These are phyloP conservation scores for Condylostylus longicornis DNA, from an alignment of 1,140 invertebrate genomes.

Conservation along the genomic window DNA sequence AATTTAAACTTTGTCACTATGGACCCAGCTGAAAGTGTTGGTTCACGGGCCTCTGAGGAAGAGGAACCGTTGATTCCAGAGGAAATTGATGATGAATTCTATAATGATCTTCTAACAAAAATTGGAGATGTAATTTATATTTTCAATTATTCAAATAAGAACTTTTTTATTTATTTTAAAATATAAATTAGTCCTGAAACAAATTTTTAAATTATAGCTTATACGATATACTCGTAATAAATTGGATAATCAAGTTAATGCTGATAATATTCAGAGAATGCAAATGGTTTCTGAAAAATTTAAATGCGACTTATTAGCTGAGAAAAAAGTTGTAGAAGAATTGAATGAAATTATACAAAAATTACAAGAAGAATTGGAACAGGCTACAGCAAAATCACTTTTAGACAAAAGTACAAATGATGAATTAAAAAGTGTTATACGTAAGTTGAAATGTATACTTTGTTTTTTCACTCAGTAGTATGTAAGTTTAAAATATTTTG, in stretches of 20 bases:
- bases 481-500: not conserved
- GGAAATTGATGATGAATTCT: slow-evolving; percentile 28
- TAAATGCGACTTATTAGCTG: slow-evolving; percentile 19
- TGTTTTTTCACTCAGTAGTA: not conserved
- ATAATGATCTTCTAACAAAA: slow-evolving; percentile 18
- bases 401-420: slow-evolving; percentile 27
- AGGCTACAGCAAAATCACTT: slow-evolving; percentile 18
- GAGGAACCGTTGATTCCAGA: slow-evolving; percentile 28
- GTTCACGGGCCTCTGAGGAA: too few species aligned
- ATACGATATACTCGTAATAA: too few species aligned
- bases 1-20: too few species aligned
- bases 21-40: too few species aligned
- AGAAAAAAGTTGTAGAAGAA: slow-evolving; percentile 17
- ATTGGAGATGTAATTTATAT: slow-evolving; percentile 19
- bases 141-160: not conserved
- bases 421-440: slow-evolving; percentile 24
- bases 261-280: slow-evolving; percentile 27
- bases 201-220: too few species aligned
- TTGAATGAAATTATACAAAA: slow-evolving; percentile 15
- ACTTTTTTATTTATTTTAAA: slow-evolving; percentile 10
- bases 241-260: slow-evolving; percentile 28
- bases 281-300: slow-evolving; percentile 24
- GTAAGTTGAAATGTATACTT: slow-evolving; percentile 6
- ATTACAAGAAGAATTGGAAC: slow-evolving; percentile 15
- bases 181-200: slow-evolving; percentile 24